Conservation (phyloP, 2,888 invertebrate species). For the Lepetodrilus schrolli region DNA sequence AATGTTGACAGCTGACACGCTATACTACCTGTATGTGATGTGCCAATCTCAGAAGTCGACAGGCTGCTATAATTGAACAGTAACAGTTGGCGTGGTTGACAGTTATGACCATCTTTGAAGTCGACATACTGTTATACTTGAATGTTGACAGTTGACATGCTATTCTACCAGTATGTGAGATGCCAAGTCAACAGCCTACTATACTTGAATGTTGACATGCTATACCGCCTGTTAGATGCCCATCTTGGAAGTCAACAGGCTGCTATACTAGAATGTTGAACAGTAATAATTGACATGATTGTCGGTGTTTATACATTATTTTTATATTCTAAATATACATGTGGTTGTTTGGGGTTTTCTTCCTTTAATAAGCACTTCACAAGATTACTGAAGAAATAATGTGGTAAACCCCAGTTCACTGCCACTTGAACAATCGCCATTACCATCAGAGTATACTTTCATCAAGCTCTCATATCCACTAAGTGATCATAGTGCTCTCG, state of each 20-base stretch:
- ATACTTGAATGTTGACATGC: too few species aligned
- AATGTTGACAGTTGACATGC: slow-evolving; percentile 30
- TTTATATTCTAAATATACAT: too few species aligned
- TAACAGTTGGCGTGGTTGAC: slow-evolving; percentile 64
- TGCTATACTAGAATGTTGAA: slow-evolving; percentile 48
- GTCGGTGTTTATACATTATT: too few species aligned
- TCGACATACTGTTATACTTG: slow-evolving; percentile 59
- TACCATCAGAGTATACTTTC: too few species aligned
- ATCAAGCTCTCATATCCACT: too few species aligned
- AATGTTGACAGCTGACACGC: slow-evolving; percentile 29
- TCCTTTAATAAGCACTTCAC: too few species aligned
- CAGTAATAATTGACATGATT: slow-evolving; percentile 42
- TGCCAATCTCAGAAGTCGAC: slow-evolving; percentile 70
- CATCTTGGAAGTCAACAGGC: slow-evolving; percentile 66
- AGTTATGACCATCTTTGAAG: slow-evolving; percentile 71
- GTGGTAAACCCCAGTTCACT: too few species aligned
- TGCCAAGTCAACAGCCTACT: slow-evolving; percentile 64
- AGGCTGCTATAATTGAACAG: too few species aligned
- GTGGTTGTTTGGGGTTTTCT: too few species aligned
- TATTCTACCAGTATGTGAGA: slow-evolving; percentile 71
- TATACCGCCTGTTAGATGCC: slow-evolving; percentile 69
- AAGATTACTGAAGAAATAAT: too few species aligned
- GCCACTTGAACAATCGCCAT: too few species aligned
- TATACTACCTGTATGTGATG: slow-evolving; percentile 71
- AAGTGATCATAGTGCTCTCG: too few species aligned